Evolutionary conservation across 2,888 invertebrate genomes (phyloP).

Genomic region (Synergus laeviventris): DNA sequence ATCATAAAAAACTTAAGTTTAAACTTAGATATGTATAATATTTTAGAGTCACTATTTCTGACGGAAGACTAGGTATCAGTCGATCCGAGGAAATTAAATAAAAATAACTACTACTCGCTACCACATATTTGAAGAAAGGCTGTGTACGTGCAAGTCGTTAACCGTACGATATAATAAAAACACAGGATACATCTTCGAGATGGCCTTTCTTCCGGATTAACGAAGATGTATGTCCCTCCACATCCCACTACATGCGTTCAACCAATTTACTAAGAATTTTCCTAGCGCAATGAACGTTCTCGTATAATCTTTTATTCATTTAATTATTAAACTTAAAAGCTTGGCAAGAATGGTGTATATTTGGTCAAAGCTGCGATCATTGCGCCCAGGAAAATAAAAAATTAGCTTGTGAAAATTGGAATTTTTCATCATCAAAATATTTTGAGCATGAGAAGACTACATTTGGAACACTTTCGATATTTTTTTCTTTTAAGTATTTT

Average conservation of each 20-base stretch:
- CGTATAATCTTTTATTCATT: background rate
- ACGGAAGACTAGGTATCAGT: background rate
- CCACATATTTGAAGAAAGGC: constrained; percentile 31
- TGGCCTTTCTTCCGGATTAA: constrained; percentile 9
- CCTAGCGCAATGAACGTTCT: background rate
- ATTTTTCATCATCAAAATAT: background rate
- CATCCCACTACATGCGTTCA: constrained; percentile 49
- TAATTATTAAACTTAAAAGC: background rate
- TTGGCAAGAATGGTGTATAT: constrained; percentile 14
- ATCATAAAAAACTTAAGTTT: constrained; percentile 10
- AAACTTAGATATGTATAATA: constrained; percentile 7
- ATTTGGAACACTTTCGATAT: background rate
- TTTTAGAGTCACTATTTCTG: constrained; percentile 24
- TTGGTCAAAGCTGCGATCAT: background rate
- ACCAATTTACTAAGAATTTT: constrained; percentile 37
- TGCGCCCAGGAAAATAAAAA: constrained; percentile 3
- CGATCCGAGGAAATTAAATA: constrained; percentile 21
- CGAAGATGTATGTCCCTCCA: constrained; percentile 47
- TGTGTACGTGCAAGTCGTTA: constrained; percentile 25
- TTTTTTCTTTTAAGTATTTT: background rate
- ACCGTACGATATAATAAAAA: constrained; percentile 34
- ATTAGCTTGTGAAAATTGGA: constrained; percentile 17
- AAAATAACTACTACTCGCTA: constrained; percentile 24
- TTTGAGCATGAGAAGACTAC: background rate
- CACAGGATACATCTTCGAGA: constrained; percentile 30